Conservation (phyloP, 2,888 invertebrate species). For the Protophormia terraenovae region DNA sequence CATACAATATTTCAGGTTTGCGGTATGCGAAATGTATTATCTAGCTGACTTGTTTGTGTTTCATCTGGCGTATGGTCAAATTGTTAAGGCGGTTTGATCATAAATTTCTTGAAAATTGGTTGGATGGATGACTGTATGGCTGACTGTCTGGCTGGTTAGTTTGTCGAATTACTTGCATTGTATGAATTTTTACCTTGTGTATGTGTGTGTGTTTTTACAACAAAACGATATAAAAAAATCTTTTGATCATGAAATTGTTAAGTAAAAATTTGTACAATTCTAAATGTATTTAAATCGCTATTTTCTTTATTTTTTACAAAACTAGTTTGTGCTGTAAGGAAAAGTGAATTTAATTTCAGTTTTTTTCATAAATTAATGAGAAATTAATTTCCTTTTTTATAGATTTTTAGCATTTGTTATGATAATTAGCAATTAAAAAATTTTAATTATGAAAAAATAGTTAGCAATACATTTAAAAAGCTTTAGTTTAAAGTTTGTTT, state of each 20-base stretch:
- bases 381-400: constrained; percentile 22
- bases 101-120: constrained; percentile 51
- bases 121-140: constrained; percentile 1
- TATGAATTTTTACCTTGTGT: background rate
- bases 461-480: background rate
- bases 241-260: constrained; percentile 26
- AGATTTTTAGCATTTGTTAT: constrained; percentile 22
- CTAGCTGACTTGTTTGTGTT: constrained; percentile 36
- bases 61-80: constrained; percentile 61
- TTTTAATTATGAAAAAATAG: constrained; percentile 34
- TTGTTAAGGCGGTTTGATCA: constrained; percentile 53
- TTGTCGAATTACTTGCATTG: background rate
- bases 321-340: background rate
- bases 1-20: constrained; percentile 41
- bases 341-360: background rate
- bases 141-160: background rate
- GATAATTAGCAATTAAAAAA: constrained; percentile 35
- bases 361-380: background rate
- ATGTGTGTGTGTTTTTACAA: background rate
- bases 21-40: constrained; percentile 60
- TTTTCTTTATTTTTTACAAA: background rate
- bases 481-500: too few species aligned
- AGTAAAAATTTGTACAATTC: constrained; percentile 41
- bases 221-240: background rate
- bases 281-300: constrained; percentile 11